phyloP scores from a whole-genome alignment of 2,113 vertebrate genomes.

The Oryzias javanicus region DNA sequence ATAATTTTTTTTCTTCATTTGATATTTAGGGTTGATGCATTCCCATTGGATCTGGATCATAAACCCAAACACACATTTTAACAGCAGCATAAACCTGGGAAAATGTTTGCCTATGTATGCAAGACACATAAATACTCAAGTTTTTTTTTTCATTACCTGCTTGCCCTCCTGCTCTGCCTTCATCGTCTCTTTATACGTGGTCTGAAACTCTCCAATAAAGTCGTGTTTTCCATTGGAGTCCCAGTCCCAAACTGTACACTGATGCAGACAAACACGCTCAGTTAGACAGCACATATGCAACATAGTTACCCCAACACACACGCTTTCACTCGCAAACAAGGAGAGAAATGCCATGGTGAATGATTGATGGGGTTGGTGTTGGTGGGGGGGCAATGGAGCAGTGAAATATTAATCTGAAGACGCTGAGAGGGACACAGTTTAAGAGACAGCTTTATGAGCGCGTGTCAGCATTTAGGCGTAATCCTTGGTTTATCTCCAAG shows the following conservation, averaged over 20 bases:
- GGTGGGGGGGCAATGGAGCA: slow-evolving; percentile 66
- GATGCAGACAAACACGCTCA: slow-evolving; percentile 42
- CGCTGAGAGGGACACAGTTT: slow-evolving; percentile 65
- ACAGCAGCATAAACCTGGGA: not conserved
- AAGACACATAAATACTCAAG: not conserved
- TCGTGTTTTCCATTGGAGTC: slow-evolving; percentile 98
- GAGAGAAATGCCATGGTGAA: slow-evolving; percentile 76
- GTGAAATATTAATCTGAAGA: slow-evolving; percentile 77
- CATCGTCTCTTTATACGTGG: slow-evolving; percentile 94
- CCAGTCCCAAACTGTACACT: slow-evolving; percentile 99
- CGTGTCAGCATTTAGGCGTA: slow-evolving; percentile 26
- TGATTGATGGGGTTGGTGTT: slow-evolving; percentile 72
- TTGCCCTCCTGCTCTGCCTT: slow-evolving; percentile 89
- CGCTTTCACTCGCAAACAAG: slow-evolving; percentile 32
- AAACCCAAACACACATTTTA: slow-evolving; percentile 7
- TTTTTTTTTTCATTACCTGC: slow-evolving; percentile 76
- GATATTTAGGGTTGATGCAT: slow-evolving; percentile 98
- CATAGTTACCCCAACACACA: slow-evolving; percentile 31
- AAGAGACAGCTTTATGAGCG: slow-evolving; percentile 43
- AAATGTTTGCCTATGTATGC: not conserved
- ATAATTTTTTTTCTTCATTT: slow-evolving; percentile 98
- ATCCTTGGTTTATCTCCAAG: slow-evolving; percentile 54
- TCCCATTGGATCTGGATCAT: slow-evolving; percentile 89
- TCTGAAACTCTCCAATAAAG: slow-evolving; percentile 97
- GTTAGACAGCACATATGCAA: slow-evolving; percentile 33